Conservation (phyloP, 1,140 invertebrate genomes). For the Drosophila murphyi region DNA sequence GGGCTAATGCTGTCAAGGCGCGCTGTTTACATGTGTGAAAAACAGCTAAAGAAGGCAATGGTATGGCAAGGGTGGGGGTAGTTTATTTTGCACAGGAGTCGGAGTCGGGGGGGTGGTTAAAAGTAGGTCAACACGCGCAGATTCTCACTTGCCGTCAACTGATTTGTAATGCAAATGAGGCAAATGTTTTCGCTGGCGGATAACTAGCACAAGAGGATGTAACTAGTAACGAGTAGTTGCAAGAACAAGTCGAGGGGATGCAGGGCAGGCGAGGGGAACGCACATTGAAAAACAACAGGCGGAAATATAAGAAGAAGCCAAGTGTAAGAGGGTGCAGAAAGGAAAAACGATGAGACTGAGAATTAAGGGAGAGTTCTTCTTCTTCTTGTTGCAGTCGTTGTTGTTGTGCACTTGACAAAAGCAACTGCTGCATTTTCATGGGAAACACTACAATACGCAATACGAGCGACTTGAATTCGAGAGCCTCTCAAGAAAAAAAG, state of each 20-base stretch:
- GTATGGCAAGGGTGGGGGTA: neutral
- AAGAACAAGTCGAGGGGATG: neutral
- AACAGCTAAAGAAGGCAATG: neutral
- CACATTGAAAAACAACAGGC: conserved; percentile 39
- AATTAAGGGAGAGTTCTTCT: conserved; percentile 1
- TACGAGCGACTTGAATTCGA: conserved; percentile 4
- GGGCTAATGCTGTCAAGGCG: conserved; percentile 42
- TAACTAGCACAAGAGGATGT: conserved; percentile 67
- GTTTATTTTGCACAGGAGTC: neutral
- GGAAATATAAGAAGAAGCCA: conserved; percentile 31
- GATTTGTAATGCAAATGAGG: conserved; percentile 83
- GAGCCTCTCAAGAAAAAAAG: conserved; percentile 6
- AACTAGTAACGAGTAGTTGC: conserved; percentile 23
- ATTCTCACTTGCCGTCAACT: conserved; percentile 69
- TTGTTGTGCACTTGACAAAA: conserved; percentile 39
- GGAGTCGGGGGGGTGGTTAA: neutral
- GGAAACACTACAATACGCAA: conserved; percentile 53
- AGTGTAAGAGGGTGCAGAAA: conserved; percentile 11
- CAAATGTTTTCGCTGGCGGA: conserved; percentile 44
- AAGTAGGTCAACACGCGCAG: conserved; percentile 69
- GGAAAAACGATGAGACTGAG: neutral
- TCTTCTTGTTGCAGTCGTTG: neutral
- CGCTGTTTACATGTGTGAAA: conserved; percentile 28
- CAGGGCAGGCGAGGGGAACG: conserved; percentile 5
- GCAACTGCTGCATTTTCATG: conserved; percentile 46